phyloP scores from a whole-genome alignment of 2,888 invertebrate genomes.

The Ptychoptera contaminata region DNA sequence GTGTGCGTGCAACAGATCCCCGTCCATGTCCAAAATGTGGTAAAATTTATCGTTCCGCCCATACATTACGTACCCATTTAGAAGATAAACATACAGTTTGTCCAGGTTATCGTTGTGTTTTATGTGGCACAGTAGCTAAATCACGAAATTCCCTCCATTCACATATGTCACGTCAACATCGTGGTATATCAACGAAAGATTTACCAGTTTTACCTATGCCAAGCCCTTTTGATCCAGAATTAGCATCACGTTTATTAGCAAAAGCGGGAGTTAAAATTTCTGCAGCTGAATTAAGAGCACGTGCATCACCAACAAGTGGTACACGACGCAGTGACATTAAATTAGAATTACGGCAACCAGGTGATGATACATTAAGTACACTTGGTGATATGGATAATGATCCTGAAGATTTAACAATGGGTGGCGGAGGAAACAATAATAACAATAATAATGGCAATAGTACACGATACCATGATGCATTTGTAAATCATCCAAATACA shows the following conservation, averaged over 20 bases:
- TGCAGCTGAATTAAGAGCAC: conserved; percentile 64
- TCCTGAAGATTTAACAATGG: conserved; percentile 66
- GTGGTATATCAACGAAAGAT: conserved; percentile 86
- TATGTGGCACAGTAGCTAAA: conserved; percentile 86
- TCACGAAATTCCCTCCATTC: conserved; percentile 83
- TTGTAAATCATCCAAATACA: conserved; percentile 39
- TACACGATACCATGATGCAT: conserved; percentile 25
- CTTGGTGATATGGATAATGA: conserved; percentile 39
- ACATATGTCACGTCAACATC: conserved; percentile 86
- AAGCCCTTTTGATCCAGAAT: conserved; percentile 76
- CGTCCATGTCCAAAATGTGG: conserved; percentile 86
- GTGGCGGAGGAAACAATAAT: conserved; percentile 27
- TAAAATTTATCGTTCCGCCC: conserved; percentile 82
- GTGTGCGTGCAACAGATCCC: conserved; percentile 82
- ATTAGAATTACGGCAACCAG: conserved; percentile 54
- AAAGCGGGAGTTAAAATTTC: conserved; percentile 81
- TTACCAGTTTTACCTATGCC: conserved; percentile 86
- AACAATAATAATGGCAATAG: conserved; percentile 21
- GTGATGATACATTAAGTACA: conserved; percentile 47
- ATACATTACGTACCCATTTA: conserved; percentile 77
- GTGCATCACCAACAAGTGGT: conserved; percentile 69
- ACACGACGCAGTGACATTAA: conserved; percentile 61
- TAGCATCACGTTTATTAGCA: conserved; percentile 69
- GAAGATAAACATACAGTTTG: conserved; percentile 90
- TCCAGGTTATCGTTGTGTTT: conserved; percentile 79